Evolutionary conservation across 2,888 invertebrate species (phyloP).

Genomic region (Tuberolachnus salignus): DNA sequence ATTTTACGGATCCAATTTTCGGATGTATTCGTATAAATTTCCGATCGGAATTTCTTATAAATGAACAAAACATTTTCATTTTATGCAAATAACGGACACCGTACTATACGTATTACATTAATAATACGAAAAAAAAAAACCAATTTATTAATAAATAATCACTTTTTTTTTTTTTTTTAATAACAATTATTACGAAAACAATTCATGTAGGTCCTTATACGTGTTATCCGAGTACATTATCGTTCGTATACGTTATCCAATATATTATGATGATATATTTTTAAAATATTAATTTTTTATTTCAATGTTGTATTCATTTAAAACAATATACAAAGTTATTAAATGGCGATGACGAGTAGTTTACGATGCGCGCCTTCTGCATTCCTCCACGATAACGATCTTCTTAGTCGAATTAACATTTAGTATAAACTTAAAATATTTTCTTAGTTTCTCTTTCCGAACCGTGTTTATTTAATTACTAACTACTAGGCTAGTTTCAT

Average conservation of each 20-base stretch:
- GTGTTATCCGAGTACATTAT: not conserved
- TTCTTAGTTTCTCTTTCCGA: conserved; percentile 43
- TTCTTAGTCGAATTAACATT: conserved; percentile 31
- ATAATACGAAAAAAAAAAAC: too few relatives aligned
- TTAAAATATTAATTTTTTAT: conserved; percentile 5
- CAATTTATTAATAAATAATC: too few relatives aligned
- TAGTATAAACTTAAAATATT: not conserved
- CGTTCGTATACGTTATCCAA: too few relatives aligned
- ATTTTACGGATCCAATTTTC: too few relatives aligned
- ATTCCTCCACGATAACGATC: conserved; percentile 32
- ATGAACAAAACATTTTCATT: too few relatives aligned
- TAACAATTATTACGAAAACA: not conserved
- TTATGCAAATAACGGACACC: too few relatives aligned
- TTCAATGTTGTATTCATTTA: not conserved
- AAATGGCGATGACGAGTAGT: not conserved
- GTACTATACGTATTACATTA: too few relatives aligned
- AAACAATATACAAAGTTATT: conserved; percentile 2
- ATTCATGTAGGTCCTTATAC: not conserved
- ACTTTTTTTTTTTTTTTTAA: too few relatives aligned
- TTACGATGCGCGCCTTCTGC: conserved; percentile 1
- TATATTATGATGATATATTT: not conserved
- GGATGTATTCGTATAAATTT: too few relatives aligned
- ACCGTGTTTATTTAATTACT: conserved; percentile 32
- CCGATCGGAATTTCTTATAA: too few relatives aligned
- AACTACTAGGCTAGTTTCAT: conserved; percentile 17